A percentile compares a stretch with the other conserved stretches of the same genome.
phyloP scores from a whole-genome alignment of 2,797 vertebrate species.

The Toxotes lorentzi region DNA sequence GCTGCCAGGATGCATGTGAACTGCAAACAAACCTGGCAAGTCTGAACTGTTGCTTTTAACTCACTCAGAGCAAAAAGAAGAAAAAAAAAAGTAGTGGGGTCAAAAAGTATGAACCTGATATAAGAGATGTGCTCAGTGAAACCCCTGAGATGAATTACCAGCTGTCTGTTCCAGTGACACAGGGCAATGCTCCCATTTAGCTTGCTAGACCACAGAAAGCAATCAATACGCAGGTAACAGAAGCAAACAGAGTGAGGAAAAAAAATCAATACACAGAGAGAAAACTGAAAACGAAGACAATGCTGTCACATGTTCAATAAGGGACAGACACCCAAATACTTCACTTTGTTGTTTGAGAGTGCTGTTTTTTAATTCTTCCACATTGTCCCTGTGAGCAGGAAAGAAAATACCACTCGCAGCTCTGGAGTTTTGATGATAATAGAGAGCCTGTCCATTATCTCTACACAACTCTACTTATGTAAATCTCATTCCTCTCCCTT shows the following conservation, averaged over 20 bases:
- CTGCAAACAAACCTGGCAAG: slow-evolving; percentile 16
- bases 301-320: slow-evolving; percentile 19
- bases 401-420: slow-evolving; percentile 31
- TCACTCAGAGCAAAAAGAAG: neutral
- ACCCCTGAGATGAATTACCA: slow-evolving; percentile 22
- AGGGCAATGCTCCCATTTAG: slow-evolving; percentile 22
- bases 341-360: neutral
- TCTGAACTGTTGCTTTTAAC: slow-evolving; percentile 8
- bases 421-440: slow-evolving; percentile 76
- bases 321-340: neutral
- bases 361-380: slow-evolving; percentile 1
- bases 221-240: slow-evolving; percentile 41
- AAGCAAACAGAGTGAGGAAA: neutral
- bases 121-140: slow-evolving; percentile 7
- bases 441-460: slow-evolving; percentile 62
- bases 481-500: slow-evolving; percentile 64
- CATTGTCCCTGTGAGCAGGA: slow-evolving; percentile 27
- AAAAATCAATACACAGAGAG: slow-evolving; percentile 31
- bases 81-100: neutral
- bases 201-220: slow-evolving; percentile 11
- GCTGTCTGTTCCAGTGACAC: slow-evolving; percentile 7
- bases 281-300: slow-evolving; percentile 30
- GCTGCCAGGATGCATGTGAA: slow-evolving; percentile 38
- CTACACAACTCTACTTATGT: slow-evolving; percentile 69
- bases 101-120: slow-evolving; percentile 3